These are phyloP conservation scores for Bhutanitis thaidina DNA, from an alignment of 2,888 invertebrate genomes.

Conservation along the genomic window DNA sequence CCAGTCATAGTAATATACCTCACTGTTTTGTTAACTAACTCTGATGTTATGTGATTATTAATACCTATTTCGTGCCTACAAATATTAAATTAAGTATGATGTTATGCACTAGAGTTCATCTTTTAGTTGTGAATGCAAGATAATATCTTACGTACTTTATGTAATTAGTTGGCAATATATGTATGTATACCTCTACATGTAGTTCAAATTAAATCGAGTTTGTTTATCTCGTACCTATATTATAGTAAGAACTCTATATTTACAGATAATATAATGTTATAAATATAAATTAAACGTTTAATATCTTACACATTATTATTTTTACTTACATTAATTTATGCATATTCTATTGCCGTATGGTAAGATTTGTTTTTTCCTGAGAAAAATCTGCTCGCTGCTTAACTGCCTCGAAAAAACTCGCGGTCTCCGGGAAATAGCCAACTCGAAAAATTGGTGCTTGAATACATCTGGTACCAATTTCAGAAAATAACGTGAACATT, in stretches of 20 bases:
- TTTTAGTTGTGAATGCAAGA: conserved; percentile 62
- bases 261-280: conserved; percentile 80
- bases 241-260: conserved; percentile 77
- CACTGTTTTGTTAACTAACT: conserved; percentile 54
- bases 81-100: conserved; percentile 54
- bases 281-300: conserved; percentile 78
- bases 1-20: conserved; percentile 38
- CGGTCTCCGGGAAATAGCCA: too few species aligned
- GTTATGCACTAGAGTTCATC: conserved; percentile 66
- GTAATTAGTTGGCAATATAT: conserved; percentile 46
- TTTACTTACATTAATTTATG: too few species aligned
- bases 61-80: conserved; percentile 72
- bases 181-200: conserved; percentile 48
- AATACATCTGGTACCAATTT: too few species aligned
- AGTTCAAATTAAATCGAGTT: conserved; percentile 68
- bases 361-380: too few species aligned
- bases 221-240: conserved; percentile 70
- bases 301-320: conserved; percentile 38
- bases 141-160: conserved; percentile 52
- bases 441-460: too few species aligned
- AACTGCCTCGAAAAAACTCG: too few species aligned
- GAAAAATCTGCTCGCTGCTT: too few species aligned
- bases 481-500: too few species aligned
- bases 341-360: too few species aligned
- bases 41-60: conserved; percentile 63